Conservation (phyloP, 2,113 vertebrate species). For the Zosterops borbonicus region DNA sequence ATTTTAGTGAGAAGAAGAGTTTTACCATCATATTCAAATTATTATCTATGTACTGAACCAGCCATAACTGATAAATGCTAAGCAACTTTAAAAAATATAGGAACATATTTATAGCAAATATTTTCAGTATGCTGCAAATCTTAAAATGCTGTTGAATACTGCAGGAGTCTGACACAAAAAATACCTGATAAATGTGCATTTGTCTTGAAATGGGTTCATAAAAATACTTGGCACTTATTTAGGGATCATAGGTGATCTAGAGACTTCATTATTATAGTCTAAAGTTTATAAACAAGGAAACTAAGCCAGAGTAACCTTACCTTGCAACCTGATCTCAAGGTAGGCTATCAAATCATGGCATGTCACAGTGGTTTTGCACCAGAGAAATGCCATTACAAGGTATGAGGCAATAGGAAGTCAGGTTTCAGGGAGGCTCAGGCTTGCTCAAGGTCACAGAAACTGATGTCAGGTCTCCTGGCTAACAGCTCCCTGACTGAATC, state of each 20-base stretch:
- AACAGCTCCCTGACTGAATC: background rate
- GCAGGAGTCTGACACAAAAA: background rate
- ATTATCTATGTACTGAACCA: background rate
- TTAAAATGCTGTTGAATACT: background rate
- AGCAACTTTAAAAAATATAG: background rate
- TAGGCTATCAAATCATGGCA: background rate
- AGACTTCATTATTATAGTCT: background rate
- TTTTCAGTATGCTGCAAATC: background rate
- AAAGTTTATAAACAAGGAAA: background rate
- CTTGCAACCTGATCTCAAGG: background rate
- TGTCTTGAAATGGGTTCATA: background rate
- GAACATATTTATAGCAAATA: background rate
- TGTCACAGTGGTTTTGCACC: background rate
- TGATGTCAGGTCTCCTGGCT: background rate
- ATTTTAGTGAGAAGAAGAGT: background rate
- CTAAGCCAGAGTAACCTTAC: background rate
- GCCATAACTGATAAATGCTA: background rate
- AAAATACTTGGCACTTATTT: background rate
- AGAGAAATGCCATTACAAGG: background rate
- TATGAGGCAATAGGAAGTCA: background rate
- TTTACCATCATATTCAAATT: background rate
- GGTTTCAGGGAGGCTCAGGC: background rate
- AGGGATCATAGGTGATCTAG: background rate
- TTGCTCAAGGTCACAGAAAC: slow-evolving; percentile 2
- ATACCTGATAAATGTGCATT: background rate